Base-by-base conservation (phyloP, 2,113 vertebrate genomes). In the Anolis sagrei region DNA sequence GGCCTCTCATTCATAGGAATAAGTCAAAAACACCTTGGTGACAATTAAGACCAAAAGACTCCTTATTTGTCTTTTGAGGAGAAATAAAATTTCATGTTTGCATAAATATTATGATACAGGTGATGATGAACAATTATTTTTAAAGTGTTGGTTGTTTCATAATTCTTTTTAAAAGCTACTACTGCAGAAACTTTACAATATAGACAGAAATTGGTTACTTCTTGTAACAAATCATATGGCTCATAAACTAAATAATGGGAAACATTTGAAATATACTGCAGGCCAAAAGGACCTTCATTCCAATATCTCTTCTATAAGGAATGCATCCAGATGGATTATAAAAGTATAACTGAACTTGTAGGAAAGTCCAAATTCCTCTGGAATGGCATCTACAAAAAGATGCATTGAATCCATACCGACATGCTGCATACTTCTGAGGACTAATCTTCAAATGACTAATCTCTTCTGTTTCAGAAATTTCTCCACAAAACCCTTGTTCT, bases 271-370 rank as follows among this genome's bases (percentile, higher is more conserved):
- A 70, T 82, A 64, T 3, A 82, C 21, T 70, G 10, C 1, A 10
- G 48, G 1, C 7, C 29, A 29, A 23, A 25, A 66, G 16, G 16
- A 70, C 70, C 89, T 68, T 78, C 58, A 23, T 64, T 11, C 0
- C 7, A 4, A 4, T 0, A 5, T 19, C 58, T 14, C 0, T 32
- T 39, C 64, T 81, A 2, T 23, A 27, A 5, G 27, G 61, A 86
- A 74, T 87, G 83, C 19, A n/a, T 25, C 32, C 34, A 85, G 25
- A 66, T 84, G 1, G 25, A 0, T 76, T 49, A 49, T 83, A 66
- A 85, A 73, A 88, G 78, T 58, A 44, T 0, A 13, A 29, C 5
- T 89, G 69, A 83, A 76, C 79, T 44, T 23, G 84, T 70, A 18
- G 29, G 69, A 29, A 25, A 77, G 5, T 62, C 21, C 48, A 5